phyloP scores from a whole-genome alignment of 2,797 vertebrate species.

The Notolabrus celidotus region DNA sequence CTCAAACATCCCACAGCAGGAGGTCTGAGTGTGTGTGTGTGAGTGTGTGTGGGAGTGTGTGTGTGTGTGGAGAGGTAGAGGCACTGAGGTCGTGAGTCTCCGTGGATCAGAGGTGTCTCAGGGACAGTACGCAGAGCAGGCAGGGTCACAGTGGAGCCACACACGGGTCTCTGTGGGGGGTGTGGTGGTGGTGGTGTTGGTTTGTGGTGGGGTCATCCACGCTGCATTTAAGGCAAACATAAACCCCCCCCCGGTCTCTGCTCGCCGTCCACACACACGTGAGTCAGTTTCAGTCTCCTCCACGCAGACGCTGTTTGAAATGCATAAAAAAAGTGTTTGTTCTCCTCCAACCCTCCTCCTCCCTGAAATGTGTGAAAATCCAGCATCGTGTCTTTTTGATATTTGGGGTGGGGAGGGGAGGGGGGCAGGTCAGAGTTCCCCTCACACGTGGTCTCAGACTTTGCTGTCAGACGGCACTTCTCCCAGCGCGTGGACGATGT shows the following conservation, averaged over 20 bases:
- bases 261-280: constrained; percentile 58
- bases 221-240: constrained; percentile 81
- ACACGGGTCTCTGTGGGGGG: constrained; percentile 24
- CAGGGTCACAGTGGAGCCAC: constrained; percentile 61
- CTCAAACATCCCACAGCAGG: constrained; percentile 8
- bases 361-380: constrained; percentile 84
- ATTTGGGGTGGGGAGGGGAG: constrained; percentile 26
- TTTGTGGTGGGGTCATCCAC: constrained; percentile 59
- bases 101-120: constrained; percentile 44
- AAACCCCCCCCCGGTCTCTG: constrained; percentile 60
- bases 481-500: constrained; percentile 89
- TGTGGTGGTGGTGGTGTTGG: no score
- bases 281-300: constrained; percentile 65
- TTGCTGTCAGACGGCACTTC: constrained; percentile 92
- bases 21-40: constrained; percentile 24
- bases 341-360: constrained; percentile 63
- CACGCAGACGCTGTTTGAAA: constrained; percentile 65
- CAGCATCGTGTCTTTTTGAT: constrained; percentile 74
- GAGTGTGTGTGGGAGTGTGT: constrained; percentile 8
- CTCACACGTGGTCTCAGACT: constrained; percentile 86
- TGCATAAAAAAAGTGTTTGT: constrained; percentile 67
- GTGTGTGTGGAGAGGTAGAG: constrained; percentile 44
- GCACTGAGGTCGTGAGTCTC: constrained; percentile 72
- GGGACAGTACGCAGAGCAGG: constrained; percentile 42
- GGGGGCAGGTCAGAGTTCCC: constrained; percentile 42